Percentiles rank a stretch among this genome's conserved stretches.
These are phyloP conservation scores for Archivesica marissinica DNA, from an alignment of 1,140 invertebrate species.

Conservation along the genomic window DNA sequence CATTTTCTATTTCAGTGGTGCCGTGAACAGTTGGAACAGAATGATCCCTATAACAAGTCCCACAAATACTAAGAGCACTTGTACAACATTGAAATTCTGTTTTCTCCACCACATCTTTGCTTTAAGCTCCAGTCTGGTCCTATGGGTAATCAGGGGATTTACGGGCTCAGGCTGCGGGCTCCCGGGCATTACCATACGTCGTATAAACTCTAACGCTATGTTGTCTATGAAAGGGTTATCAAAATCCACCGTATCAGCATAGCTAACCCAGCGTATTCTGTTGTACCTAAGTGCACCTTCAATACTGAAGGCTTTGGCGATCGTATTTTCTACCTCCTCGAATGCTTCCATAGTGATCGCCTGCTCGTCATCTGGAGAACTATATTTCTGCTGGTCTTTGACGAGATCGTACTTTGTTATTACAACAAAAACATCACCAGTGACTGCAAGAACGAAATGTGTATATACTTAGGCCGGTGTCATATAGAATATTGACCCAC, in stretches of 20 bases:
- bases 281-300: background rate
- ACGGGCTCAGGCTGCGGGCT: background rate
- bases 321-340: background rate
- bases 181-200: conserved; percentile 15
- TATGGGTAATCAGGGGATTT: background rate
- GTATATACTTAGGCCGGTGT: too few relatives aligned
- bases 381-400: background rate
- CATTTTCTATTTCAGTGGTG: too few relatives aligned
- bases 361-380: background rate
- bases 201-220: conserved; percentile 29
- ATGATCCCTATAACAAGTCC: background rate
- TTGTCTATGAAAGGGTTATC: conserved; percentile 40
- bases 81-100: background rate
- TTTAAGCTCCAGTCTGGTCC: background rate
- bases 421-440: conserved; percentile 28
- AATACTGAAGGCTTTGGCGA: conserved; percentile 29
- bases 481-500: too few relatives aligned
- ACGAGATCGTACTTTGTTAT: conserved; percentile 53
- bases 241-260: background rate
- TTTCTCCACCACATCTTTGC: background rate
- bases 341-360: background rate
- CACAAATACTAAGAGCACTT: background rate
- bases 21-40: background rate
- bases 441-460: too few relatives aligned
- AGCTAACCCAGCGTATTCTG: conserved; percentile 34